Evolutionary conservation across 2,888 invertebrate species (phyloP), one percentile per base, ranked within the genome.

Genomic region (Bellardia pandia): DNA sequence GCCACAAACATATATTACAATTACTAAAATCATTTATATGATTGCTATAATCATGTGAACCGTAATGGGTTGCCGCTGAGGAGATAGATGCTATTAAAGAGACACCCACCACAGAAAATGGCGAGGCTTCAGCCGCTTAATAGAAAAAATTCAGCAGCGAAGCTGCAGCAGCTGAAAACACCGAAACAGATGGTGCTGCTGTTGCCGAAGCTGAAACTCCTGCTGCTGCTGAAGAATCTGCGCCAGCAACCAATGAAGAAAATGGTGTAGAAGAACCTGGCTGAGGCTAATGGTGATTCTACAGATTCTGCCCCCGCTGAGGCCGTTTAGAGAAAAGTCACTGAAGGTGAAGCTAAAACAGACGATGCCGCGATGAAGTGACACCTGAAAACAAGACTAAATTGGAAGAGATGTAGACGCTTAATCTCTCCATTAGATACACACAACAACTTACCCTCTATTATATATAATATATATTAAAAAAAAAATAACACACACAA

Each of bases 341-440:
- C 91, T 68, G 89, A 87, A 42, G 89, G 74, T 53, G 92, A 91
- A 78, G 90, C 90, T 85, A 93, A 93, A 91, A 90, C 91, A 86
- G 93, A 93, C 85, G 93, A 92, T 88, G 91, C 92, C 79, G 91
- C 91, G n/a, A n/a, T 86, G 87, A 87, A 85, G 93, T 93, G 88
- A 93, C 93, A 90, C 92, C 93, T 89, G 93, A 93, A 90, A 93
- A 93, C 91, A 93, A 93, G 91, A 93, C 93, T 89, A 93, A 93
- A 91, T 91, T 93, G 90, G 93, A 93, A 83, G 93, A 93, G 72
- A 77, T 91, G 93, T 93, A 91, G 93, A 93, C 91, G 93, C 93
- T 92, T 93, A 93, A 93, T 90, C 88, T 90, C 88, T n/a, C n/a
- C 84, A 86, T 72, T 76, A 86, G 68, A 86, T 69, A 69, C 56